Conservation (phyloP, 2,888 invertebrate species). For the Stratiomys singularior region DNA sequence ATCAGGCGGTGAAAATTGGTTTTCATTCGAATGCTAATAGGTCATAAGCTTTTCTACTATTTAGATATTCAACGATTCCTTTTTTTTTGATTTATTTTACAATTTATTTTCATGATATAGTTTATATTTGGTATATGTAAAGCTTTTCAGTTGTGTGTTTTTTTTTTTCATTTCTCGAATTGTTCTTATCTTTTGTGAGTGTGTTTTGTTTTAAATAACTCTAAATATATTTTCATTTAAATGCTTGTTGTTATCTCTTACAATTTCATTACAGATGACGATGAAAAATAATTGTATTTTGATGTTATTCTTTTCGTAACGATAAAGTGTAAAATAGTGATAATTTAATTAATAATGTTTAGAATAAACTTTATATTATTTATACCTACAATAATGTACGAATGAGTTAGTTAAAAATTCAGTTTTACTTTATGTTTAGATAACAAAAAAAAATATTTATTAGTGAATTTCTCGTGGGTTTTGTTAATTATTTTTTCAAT, state of each 20-base stretch:
- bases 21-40: too few species aligned
- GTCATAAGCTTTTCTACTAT: neutral
- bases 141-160: constrained; percentile 28
- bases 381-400: neutral
- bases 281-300: constrained; percentile 27
- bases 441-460: too few species aligned
- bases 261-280: constrained; percentile 44
- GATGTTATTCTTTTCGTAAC: too few species aligned
- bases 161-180: neutral
- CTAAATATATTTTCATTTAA: constrained; percentile 32
- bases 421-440: too few species aligned
- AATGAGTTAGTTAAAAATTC: neutral
- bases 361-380: neutral
- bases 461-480: too few species aligned
- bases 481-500: too few species aligned
- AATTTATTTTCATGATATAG: neutral
- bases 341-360: constrained; percentile 12
- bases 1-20: too few species aligned
- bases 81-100: constrained; percentile 16
- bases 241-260: constrained; percentile 44
- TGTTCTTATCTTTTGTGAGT: neutral
- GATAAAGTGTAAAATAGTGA: neutral
- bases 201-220: neutral
- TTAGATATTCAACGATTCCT: neutral
- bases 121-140: constrained; percentile 20